These are phyloP conservation scores for Pocota personata DNA, from an alignment of 2,888 invertebrate genomes.

Conservation along the genomic window DNA sequence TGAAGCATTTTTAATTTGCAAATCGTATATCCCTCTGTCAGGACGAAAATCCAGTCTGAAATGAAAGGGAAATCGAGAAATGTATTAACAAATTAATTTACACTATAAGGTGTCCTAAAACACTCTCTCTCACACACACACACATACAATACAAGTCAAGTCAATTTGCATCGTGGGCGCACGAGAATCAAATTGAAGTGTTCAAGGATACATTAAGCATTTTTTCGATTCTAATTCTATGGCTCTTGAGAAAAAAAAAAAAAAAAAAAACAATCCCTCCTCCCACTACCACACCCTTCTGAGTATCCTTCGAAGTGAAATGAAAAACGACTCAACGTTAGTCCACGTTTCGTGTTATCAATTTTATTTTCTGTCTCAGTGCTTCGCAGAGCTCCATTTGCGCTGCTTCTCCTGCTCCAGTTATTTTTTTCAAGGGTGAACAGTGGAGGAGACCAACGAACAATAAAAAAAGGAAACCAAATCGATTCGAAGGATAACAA, in stretches of 20 bases:
- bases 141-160: background rate
- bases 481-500: constrained; percentile 66
- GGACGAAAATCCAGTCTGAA: constrained; percentile 91
- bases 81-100: constrained; percentile 44
- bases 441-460: background rate
- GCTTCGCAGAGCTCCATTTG: constrained; percentile 7
- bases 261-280: background rate
- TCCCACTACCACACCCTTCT: background rate
- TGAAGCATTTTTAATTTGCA: constrained; percentile 93
- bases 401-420: background rate
- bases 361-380: constrained; percentile 58
- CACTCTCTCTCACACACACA: background rate
- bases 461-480: constrained; percentile 1
- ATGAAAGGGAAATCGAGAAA: constrained; percentile 16
- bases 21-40: constrained; percentile 92
- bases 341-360: constrained; percentile 64
- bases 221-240: background rate
- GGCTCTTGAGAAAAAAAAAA: background rate
- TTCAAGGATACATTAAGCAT: constrained; percentile 40
- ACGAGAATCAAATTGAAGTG: constrained; percentile 32
- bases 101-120: background rate
- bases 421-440: constrained; percentile 2
- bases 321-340: constrained; percentile 51
- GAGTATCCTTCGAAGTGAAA: constrained; percentile 33
- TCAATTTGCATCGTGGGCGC: constrained; percentile 48